These are phyloP conservation scores for Hemiprocne comata DNA, from an alignment of 2,113 vertebrate genomes.

Conservation along the genomic window DNA sequence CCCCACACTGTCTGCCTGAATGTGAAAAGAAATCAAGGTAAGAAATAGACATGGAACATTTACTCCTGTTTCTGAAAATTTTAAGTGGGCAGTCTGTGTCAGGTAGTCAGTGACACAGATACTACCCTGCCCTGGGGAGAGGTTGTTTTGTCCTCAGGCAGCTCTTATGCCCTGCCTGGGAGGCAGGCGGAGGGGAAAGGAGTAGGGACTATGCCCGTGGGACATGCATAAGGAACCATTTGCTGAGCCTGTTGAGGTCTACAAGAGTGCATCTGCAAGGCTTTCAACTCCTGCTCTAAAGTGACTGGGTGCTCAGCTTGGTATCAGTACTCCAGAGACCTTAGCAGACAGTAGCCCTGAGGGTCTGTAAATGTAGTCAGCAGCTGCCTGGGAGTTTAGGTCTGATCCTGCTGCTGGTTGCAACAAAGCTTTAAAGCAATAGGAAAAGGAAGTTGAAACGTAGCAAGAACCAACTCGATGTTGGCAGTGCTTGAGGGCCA, in stretches of 20 bases:
- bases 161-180: not conserved
- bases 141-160: not conserved
- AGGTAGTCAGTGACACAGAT: not conserved
- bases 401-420: not conserved
- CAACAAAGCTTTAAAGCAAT: not conserved
- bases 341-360: not conserved
- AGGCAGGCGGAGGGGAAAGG: not conserved
- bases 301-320: not conserved
- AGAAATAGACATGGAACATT: not conserved
- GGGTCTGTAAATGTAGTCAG: not conserved
- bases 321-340: fast-evolving
- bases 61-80: not conserved
- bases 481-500: not conserved
- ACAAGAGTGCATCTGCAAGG: not conserved
- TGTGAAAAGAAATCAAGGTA: not conserved
- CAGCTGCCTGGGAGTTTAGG: not conserved
- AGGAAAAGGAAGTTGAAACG: not conserved
- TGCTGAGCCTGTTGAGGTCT: not conserved
- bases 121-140: not conserved
- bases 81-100: not conserved
- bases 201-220: not conserved
- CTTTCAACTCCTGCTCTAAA: not conserved
- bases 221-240: not conserved
- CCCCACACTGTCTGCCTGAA: not conserved
- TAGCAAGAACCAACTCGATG: not conserved